Base-by-base conservation (phyloP, 2,113 vertebrate species). In the Bubo blakistoni region DNA sequence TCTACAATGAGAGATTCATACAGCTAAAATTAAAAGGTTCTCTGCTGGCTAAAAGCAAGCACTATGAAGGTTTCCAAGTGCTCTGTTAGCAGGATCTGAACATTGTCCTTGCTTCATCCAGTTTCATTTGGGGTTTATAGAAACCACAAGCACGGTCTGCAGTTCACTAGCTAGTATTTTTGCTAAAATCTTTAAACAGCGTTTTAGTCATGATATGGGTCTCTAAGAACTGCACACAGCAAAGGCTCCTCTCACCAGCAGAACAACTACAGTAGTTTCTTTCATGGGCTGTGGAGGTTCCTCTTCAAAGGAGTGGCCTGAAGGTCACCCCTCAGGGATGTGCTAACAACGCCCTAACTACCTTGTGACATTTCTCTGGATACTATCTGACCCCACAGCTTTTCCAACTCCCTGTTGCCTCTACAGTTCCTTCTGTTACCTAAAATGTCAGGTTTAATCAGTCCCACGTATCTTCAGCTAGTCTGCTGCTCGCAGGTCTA, bases 141-240 rank as follows among this genome's bases (percentile, higher is more conserved):
- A 51, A 92, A 18, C 82, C 80, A 86, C 88, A 40, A 17, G 82
- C 78, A 25, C 2, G 7, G 13, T 3, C 61, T 42, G 87, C 70
- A 69, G 73, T 25, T 32, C 51, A 13, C n/a, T 10, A 51, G 83
- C 59, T n/a, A 2, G 4, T 11, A 11, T 34, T 83, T 79, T 3
- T 34, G 62, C 63, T 46, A 0, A 73, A 44, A 36, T 6, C 49
- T 58, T 49, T 16, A 2, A 21, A 12, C 6, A 32, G 54, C 0
- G 9, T 44, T 38, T 72, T 3, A n/a, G 30, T 16, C n/a, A 9
- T 1, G 18, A 22, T 1, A 5, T 0, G 8, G 42, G 57, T 19
- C 57, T 32, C 54, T 8, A 27, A 34, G 89, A 77, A 3, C 66
- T 47, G 90, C 62, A 24, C 42, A 2, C 17, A 25, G 55, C 73